phyloP scores from a whole-genome alignment of 2,888 invertebrate species.

The Gortyna flavago region DNA sequence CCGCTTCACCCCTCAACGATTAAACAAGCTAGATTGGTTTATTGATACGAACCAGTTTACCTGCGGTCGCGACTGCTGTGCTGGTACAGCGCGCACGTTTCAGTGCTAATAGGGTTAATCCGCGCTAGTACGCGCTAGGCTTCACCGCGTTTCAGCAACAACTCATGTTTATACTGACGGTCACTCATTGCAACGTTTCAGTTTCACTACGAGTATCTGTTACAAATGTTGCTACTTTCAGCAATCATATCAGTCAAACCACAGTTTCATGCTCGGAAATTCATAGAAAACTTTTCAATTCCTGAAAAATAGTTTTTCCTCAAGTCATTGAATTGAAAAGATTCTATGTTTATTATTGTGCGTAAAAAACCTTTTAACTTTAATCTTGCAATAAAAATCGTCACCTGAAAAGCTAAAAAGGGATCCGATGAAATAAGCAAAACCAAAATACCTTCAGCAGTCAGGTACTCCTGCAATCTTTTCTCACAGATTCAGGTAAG shows the following conservation, averaged over 20 bases:
- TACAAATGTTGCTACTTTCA: slow-evolving; percentile 21
- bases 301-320: neutral
- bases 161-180: slow-evolving; percentile 14
- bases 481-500: neutral
- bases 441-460: neutral
- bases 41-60: slow-evolving; percentile 47
- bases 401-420: neutral
- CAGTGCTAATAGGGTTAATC: slow-evolving; percentile 63
- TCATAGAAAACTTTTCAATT: neutral
- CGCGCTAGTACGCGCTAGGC: slow-evolving; percentile 42
- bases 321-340: neutral
- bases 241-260: neutral
- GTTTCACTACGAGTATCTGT: slow-evolving; percentile 19
- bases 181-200: slow-evolving; percentile 33
- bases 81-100: slow-evolving; percentile 43
- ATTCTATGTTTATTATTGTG: neutral
- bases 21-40: slow-evolving; percentile 36
- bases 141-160: slow-evolving; percentile 46
- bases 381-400: neutral
- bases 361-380: neutral
- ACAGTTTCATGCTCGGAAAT: neutral
- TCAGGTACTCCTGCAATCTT: neutral
- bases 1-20: slow-evolving; percentile 41
- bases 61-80: slow-evolving; percentile 21
- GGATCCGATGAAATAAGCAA: neutral